Conservation (phyloP, 2,113 vertebrate species). For the Passer domesticus region DNA sequence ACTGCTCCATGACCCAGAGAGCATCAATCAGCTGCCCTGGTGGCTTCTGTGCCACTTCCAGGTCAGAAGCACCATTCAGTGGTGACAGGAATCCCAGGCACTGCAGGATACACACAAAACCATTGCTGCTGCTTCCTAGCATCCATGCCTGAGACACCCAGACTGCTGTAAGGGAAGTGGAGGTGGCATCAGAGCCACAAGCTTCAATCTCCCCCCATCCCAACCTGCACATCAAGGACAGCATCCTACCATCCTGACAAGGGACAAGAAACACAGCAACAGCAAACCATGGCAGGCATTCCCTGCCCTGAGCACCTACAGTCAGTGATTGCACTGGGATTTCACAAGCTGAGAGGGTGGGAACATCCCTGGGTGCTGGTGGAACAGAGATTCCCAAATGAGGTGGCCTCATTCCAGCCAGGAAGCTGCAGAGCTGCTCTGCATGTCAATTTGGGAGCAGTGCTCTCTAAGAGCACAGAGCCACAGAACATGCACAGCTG, state of each 20-base stretch:
- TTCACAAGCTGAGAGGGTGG: not conserved
- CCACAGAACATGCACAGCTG: not conserved
- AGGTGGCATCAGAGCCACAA: rapidly evolving
- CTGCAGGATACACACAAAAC: not conserved
- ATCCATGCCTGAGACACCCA: rapidly evolving
- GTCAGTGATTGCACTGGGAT: rapidly evolving
- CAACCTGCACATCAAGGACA: rapidly evolving
- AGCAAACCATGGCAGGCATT: not conserved
- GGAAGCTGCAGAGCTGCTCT: not conserved
- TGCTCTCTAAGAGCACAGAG: not conserved
- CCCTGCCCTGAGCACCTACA: not conserved
- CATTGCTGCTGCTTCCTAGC: not conserved
- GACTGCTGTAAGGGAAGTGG: not conserved
- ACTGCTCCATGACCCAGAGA: not conserved
- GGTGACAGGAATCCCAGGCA: not conserved
- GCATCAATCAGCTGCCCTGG: not conserved
- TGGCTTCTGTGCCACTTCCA: rapidly evolving
- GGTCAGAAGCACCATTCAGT: not conserved
- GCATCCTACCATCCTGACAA: not conserved
- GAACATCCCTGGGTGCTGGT: not conserved
- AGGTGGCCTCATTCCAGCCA: not conserved
- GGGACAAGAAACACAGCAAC: rapidly evolving
- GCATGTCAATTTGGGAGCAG: not conserved
- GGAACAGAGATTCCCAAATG: not conserved
- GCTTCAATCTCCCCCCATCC: not conserved